Percentiles rank a stretch among this genome's conserved stretches.
These are phyloP conservation scores for Limnephilus auricula DNA, from an alignment of 2,888 invertebrate species.

Conservation along the genomic window DNA sequence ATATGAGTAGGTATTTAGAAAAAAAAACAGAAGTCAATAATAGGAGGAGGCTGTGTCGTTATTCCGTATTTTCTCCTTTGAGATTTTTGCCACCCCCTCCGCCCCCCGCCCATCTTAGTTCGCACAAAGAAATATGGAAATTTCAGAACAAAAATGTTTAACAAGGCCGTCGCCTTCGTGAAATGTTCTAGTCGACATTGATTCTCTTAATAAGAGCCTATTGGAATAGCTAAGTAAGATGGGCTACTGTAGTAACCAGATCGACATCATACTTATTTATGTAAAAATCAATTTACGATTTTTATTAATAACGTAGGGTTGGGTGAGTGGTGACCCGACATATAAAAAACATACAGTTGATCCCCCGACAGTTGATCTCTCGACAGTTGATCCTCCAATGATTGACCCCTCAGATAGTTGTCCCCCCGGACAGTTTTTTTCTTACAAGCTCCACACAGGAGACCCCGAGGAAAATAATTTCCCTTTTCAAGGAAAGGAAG, in stretches of 20 bases:
- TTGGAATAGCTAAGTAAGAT: neutral
- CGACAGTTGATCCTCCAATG: no score
- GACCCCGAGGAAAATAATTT: no score
- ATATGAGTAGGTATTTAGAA: no score
- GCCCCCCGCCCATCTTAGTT: neutral
- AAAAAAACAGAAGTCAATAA: neutral
- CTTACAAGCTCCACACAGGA: no score
- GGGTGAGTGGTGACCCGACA: no score
- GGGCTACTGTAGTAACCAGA: neutral
- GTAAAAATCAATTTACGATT: neutral
- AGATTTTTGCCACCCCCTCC: neutral
- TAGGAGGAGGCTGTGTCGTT: neutral
- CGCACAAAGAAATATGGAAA: constrained; percentile 65
- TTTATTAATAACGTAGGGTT: no score
- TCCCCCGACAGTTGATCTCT: no score
- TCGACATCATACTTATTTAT: neutral
- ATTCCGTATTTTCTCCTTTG: neutral
- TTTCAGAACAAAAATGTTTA: constrained; percentile 46
- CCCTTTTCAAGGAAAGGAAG: no score
- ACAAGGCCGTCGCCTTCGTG: neutral
- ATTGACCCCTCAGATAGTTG: no score
- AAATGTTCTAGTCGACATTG: constrained; percentile 6
- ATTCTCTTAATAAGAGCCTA: neutral
- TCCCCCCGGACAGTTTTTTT: no score
- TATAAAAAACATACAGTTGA: no score